These are phyloP conservation scores for Drosophila arizonae DNA, from an alignment of 1,140 invertebrate genomes.

Conservation along the genomic window DNA sequence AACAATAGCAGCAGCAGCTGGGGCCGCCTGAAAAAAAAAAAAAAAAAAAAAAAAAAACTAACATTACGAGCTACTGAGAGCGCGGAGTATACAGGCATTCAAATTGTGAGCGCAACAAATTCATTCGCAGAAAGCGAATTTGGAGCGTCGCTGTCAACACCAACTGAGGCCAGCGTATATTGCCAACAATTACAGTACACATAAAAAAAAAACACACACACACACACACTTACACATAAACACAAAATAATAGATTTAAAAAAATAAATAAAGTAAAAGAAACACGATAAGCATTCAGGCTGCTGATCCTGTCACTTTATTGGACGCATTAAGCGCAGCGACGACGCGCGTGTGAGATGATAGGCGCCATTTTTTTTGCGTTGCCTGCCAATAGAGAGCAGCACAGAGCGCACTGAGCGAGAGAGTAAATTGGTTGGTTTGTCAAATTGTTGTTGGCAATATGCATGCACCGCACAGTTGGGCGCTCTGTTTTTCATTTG, in stretches of 20 bases:
- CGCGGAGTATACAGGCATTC: constrained; percentile 27
- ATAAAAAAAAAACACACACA: background rate
- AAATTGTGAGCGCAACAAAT: constrained; percentile 35
- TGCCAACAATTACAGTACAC: constrained; percentile 20
- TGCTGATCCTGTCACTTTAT: constrained; percentile 36
- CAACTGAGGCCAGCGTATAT: constrained; percentile 14
- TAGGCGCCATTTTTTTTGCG: constrained; percentile 67
- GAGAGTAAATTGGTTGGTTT: constrained; percentile 31
- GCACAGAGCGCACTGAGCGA: constrained; percentile 17
- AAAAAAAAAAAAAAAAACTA: constrained; percentile 17
- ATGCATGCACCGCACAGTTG: constrained; percentile 16
- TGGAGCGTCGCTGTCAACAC: constrained; percentile 3
- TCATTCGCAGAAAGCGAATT: constrained; percentile 14
- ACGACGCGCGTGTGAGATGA: constrained; percentile 54
- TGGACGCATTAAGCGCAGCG: constrained; percentile 7
- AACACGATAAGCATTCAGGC: background rate
- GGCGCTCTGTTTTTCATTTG: constrained; percentile 22
- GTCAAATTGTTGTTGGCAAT: constrained; percentile 7
- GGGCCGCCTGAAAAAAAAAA: constrained; percentile 16
- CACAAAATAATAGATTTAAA: background rate
- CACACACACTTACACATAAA: background rate
- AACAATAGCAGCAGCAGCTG: constrained; percentile 24
- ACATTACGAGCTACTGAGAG: constrained; percentile 16
- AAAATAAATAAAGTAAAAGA: background rate
- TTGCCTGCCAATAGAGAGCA: constrained; percentile 33